Percentiles rank a stretch among this genome's conserved stretches.
phyloP scores from a whole-genome alignment of 2,113 vertebrate species.

The Ardeotis arabs region DNA sequence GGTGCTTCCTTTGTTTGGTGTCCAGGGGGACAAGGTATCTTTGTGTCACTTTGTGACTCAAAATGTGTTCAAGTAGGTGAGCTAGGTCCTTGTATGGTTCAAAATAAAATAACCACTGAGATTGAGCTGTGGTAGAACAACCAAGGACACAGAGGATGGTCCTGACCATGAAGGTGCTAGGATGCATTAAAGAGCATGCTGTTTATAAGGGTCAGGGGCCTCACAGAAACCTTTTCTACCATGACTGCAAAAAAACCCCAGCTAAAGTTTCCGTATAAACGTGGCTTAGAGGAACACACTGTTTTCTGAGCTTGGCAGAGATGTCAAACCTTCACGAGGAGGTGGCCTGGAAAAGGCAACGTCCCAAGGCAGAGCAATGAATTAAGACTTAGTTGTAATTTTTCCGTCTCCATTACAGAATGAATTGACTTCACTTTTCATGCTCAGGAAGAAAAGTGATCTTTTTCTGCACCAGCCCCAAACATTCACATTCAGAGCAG shows the following conservation, averaged over 20 bases:
- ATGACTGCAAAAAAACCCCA: neutral
- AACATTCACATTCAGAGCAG: neutral
- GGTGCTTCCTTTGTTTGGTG: neutral
- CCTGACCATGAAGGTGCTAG: neutral
- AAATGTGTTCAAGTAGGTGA: neutral
- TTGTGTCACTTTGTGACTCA: neutral
- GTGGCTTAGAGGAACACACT: conserved; percentile 37
- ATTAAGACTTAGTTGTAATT: conserved; percentile 46
- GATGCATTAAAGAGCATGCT: neutral
- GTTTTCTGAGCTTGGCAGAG: conserved; percentile 57
- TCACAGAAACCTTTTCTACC: conserved; percentile 41
- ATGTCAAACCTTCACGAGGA: conserved; percentile 50
- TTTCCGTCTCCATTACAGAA: conserved; percentile 20
- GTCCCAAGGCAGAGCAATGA: conserved; percentile 15
- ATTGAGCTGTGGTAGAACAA: neutral
- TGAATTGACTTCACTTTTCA: conserved; percentile 19
- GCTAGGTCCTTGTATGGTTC: neutral
- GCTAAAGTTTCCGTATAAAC: conserved; percentile 50
- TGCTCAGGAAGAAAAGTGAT: neutral
- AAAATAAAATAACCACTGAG: neutral
- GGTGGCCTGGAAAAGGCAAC: conserved; percentile 12
- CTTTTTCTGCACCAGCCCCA: conserved; percentile 19
- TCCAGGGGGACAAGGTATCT: neutral
- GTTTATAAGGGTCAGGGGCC: conserved; percentile 26
- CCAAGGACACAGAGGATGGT: neutral